Base-by-base conservation (phyloP, 2,888 invertebrate genomes). In the Rosalia funebris region DNA sequence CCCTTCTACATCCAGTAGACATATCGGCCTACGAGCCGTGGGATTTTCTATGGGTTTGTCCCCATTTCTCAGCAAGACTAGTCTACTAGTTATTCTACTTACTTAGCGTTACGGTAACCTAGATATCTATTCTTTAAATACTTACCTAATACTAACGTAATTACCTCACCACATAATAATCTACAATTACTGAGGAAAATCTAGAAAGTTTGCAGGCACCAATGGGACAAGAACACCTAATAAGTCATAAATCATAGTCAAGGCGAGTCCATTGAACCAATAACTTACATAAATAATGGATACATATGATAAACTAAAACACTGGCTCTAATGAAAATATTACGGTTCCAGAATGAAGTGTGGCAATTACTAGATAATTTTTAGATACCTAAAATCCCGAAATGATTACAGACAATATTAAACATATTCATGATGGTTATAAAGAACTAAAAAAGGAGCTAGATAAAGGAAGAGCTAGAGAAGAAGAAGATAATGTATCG, bases 401-500 rank as follows among this genome's bases (percentile, higher is more conserved):
- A 45, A 19, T 44, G 10, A 45, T 3, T 11, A 41, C 56, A 14
- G 57, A 45, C 47, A 0, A 11, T 20, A 20, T 19, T 32, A 55
- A 45, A 48, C 36, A 11, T 34, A 16, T 48, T 16, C 34, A 50
- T 31, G 60, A 56, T 41, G 60, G 46, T 19, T 36, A 37, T n/a
- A 56, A 56, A 34, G 32, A 46, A 10, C 4, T 11, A 5, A 50
- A 50, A 31, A 45, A 58, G 14, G 45, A 41, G 45, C 37, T n/a
- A n/a, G n/a, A n/a, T n/a, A n/a, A n/a, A n/a, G n/a, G n/a, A n/a
- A n/a, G n/a, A n/a, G n/a, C n/a, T n/a, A n/a, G 44, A n/a, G 31
- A 53, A 15, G 62, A 62, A 20, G 50, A 60, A 19, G 60, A 57
- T 39, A 32, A 42, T 46, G 34, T 41, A 54, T 41, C 44, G 12